These are phyloP conservation scores for Microctenopoma lineatum DNA, from an alignment of 2,797 vertebrate genomes.

Conservation along the genomic window DNA sequence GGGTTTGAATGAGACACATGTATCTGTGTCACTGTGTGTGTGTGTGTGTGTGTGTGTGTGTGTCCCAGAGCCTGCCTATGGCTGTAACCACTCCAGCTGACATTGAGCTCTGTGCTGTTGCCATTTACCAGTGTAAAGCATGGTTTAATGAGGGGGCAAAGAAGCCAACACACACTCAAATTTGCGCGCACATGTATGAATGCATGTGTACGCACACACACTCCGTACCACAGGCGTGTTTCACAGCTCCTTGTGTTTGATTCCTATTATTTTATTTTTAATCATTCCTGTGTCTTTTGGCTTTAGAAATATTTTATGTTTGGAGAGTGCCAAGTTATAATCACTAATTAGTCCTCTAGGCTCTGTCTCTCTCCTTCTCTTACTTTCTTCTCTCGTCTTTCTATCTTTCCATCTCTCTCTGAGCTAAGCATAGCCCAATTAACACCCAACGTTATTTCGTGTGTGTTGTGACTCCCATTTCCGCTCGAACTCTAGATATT, in stretches of 20 bases:
- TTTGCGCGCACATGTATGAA: constrained; percentile 36
- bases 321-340: constrained; percentile 78
- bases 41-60: constrained; percentile 43
- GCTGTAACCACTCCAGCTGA: constrained; percentile 75
- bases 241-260: constrained; percentile 71
- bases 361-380: constrained; percentile 60
- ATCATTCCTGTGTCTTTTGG: constrained; percentile 78
- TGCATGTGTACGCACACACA: constrained; percentile 32
- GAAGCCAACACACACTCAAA: constrained; percentile 46
- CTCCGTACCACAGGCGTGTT: constrained; percentile 61
- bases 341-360: constrained; percentile 82
- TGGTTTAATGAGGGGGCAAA: constrained; percentile 75
- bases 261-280: constrained; percentile 81
- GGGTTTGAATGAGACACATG: constrained; percentile 29
- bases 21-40: constrained; percentile 18
- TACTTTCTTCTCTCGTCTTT: constrained; percentile 58
- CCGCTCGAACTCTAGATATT: constrained; percentile 40
- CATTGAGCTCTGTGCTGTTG: constrained; percentile 73
- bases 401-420: constrained; percentile 65
- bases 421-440: constrained; percentile 74
- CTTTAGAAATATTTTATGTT: constrained; percentile 82
- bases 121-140: constrained; percentile 79
- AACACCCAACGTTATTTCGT: constrained; percentile 69
- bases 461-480: constrained; percentile 71
- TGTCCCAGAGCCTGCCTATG: constrained; percentile 66